phyloP scores from a whole-genome alignment of 2,113 vertebrate species.

The Eurystomus gularis region DNA sequence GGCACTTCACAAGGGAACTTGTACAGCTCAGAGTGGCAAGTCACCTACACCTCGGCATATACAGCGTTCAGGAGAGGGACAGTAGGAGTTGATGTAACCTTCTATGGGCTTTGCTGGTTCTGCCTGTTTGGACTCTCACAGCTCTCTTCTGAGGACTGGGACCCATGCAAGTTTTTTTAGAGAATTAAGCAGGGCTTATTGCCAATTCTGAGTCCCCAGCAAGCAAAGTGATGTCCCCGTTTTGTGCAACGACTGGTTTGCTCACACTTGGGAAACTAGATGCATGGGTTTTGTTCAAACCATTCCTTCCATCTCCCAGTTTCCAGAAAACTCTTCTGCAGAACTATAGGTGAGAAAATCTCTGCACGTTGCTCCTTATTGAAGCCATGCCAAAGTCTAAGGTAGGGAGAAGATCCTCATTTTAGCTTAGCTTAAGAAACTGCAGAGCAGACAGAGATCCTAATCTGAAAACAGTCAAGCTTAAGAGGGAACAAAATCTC shows the following conservation, averaged over 20 bases:
- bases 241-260: neutral
- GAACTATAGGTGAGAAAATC: neutral
- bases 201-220: neutral
- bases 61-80: neutral
- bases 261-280: neutral
- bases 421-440: neutral
- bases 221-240: neutral
- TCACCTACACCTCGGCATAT: neutral
- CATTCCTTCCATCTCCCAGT: neutral
- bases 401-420: neutral
- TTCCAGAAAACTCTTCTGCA: neutral
- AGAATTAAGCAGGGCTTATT: neutral
- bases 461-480: neutral
- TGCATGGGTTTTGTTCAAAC: neutral
- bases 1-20: accelerated
- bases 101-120: neutral
- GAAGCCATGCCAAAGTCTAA: neutral
- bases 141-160: neutral
- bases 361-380: neutral
- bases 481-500: neutral
- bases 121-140: neutral
- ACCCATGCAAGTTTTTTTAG: neutral
- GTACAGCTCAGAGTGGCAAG: too few species aligned
- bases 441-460: neutral
- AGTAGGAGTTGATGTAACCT: neutral